A percentile compares a stretch with the other conserved stretches of the same genome.
These are phyloP conservation scores for Malaclemys terrapin DNA, from an alignment of 2,113 vertebrate genomes.

Conservation along the genomic window DNA sequence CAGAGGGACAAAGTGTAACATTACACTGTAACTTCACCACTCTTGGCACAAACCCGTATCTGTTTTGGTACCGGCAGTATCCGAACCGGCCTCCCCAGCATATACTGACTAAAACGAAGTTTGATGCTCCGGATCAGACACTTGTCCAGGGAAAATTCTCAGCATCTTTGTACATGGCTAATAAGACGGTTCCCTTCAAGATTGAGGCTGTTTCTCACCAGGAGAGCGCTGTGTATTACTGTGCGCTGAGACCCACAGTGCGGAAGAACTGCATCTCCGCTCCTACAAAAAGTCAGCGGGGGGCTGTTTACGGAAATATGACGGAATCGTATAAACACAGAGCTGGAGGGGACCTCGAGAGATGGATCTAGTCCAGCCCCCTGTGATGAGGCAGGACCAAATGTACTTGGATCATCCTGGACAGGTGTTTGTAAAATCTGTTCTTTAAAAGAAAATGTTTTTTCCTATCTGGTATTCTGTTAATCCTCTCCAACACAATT, in stretches of 20 bases:
- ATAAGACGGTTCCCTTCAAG: background rate
- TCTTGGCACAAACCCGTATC: rapidly evolving
- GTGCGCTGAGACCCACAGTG: conserved; percentile 26
- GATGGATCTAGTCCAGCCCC: no score
- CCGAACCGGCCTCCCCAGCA: background rate
- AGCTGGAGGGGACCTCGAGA: background rate
- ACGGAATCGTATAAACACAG: no score
- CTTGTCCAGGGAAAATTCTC: background rate
- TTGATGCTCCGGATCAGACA: background rate
- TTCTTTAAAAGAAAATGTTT: no score
- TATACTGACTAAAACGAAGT: background rate
- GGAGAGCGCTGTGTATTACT: conserved; percentile 18
- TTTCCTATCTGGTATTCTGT: no score
- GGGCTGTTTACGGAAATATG: background rate
- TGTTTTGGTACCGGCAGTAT: background rate
- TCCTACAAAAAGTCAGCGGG: background rate
- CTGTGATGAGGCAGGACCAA: no score
- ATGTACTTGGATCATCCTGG: no score
- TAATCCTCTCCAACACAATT: no score
- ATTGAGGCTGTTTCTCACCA: background rate
- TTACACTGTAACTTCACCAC: background rate
- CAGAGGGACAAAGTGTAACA: background rate
- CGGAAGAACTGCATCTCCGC: background rate
- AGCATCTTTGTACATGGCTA: background rate
- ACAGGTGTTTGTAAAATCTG: no score